These are phyloP conservation scores for Cottoperca gobio DNA, from an alignment of 2,797 vertebrate species.

Conservation along the genomic window DNA sequence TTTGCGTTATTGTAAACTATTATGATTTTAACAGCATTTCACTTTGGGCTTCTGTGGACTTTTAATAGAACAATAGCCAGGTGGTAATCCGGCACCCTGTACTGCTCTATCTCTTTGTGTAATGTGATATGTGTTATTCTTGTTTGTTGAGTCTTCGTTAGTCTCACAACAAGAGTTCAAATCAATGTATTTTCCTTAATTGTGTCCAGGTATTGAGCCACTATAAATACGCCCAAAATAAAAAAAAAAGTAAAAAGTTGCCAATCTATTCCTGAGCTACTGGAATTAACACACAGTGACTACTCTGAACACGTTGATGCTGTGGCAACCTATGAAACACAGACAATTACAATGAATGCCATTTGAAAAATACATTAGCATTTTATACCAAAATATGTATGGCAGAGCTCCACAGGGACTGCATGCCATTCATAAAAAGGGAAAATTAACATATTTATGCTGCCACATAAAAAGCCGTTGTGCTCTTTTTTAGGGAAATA, in stretches of 20 bases:
- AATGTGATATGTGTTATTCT: not conserved
- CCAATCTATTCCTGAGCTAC: not conserved
- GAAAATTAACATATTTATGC: slow-evolving; percentile 56
- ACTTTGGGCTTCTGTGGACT: not conserved
- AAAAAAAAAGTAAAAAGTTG: slow-evolving; percentile 13
- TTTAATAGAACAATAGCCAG: slow-evolving; percentile 11
- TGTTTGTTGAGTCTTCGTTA: slow-evolving; percentile 12
- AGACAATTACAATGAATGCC: slow-evolving; percentile 9
- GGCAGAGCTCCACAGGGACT: slow-evolving; percentile 46
- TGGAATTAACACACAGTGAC: slow-evolving; percentile 1
- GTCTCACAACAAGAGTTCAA: slow-evolving; percentile 23
- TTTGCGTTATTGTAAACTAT: not conserved
- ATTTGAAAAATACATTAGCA: slow-evolving; percentile 44
- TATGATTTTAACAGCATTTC: not conserved
- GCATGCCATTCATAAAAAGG: slow-evolving; percentile 57
- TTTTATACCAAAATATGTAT: slow-evolving; percentile 46
- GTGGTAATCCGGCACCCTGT: slow-evolving; percentile 5
- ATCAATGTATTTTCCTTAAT: slow-evolving; percentile 12
- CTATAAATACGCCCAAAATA: slow-evolving; percentile 6
- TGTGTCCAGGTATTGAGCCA: slow-evolving; percentile 40
- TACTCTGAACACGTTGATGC: not conserved
- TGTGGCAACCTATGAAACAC: slow-evolving; percentile 17
- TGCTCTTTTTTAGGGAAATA: slow-evolving; percentile 19
- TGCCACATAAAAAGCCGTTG: slow-evolving; percentile 25
- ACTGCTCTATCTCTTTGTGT: slow-evolving; percentile 1